Percentiles rank a stretch among this genome's conserved stretches.
Evolutionary conservation across 2,113 vertebrate genomes (phyloP).

Genomic region (Cochlearius cochlearius): DNA sequence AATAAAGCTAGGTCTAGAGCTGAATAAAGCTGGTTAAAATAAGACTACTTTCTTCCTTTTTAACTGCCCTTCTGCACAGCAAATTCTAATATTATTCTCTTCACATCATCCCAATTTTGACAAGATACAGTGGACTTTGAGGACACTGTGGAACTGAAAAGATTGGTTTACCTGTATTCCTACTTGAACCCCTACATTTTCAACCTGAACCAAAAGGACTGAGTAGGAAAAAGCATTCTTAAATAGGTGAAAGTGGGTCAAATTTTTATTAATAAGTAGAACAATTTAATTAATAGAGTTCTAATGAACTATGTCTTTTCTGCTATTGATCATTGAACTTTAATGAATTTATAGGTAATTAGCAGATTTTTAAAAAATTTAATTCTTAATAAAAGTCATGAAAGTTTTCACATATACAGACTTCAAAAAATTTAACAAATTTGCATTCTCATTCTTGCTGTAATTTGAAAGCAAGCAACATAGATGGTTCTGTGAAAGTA

Average conservation of each 20-base stretch:
- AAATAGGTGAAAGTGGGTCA: background rate
- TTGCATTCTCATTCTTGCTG: background rate
- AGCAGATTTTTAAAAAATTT: background rate
- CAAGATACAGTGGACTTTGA: background rate
- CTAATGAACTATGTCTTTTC: background rate
- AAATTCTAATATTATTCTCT: background rate
- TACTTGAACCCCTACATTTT: background rate
- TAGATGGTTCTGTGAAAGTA: background rate
- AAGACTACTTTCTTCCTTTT: background rate
- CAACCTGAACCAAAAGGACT: background rate
- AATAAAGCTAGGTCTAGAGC: background rate
- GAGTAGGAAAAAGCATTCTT: background rate
- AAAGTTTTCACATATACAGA: background rate
- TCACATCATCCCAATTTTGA: background rate
- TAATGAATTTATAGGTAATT: conserved; percentile 5
- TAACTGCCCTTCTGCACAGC: background rate
- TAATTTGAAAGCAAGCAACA: background rate
- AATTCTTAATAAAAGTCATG: background rate
- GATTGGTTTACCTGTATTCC: background rate
- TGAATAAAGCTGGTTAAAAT: background rate
- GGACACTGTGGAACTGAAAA: background rate
- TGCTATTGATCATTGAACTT: background rate
- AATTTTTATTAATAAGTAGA: conserved; percentile 1
- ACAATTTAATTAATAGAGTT: conserved; percentile 11
- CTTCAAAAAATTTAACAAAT: background rate